phyloP scores from a whole-genome alignment of 1,140 invertebrate genomes.

The Scylla paramamosain region DNA sequence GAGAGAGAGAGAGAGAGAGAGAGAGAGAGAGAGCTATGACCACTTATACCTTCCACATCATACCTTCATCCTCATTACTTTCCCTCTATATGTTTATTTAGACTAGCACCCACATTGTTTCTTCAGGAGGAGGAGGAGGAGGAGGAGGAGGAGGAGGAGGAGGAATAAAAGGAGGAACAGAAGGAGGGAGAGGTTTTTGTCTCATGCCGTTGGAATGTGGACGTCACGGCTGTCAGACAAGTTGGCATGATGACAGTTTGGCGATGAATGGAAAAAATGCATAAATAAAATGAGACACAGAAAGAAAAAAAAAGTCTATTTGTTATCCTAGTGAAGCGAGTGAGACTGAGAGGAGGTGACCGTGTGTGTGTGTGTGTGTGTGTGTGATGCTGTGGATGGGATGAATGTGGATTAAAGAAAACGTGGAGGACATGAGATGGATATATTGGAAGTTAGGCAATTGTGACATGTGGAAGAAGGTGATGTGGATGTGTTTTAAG shows the following conservation, averaged over 20 bases:
- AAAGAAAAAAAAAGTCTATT: background rate
- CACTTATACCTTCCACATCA: background rate
- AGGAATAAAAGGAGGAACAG: background rate
- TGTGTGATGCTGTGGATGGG: no score
- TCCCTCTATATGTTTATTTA: background rate
- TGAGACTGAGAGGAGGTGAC: background rate
- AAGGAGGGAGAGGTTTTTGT: background rate
- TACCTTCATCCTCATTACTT: no score
- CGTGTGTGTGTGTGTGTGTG: no score
- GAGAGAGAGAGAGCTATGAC: constrained; percentile 28
- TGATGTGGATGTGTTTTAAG: no score
- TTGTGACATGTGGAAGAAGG: no score
- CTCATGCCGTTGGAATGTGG: constrained; percentile 14
- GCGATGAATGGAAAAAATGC: constrained; percentile 15
- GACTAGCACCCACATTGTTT: background rate
- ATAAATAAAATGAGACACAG: background rate
- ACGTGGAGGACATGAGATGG: no score
- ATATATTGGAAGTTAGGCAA: no score
- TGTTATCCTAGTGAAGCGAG: background rate
- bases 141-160: background rate
- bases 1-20: constrained; percentile 48
- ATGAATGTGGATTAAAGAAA: no score
- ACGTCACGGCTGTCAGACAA: constrained; percentile 47
- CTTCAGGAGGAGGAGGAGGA: background rate
- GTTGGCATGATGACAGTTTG: constrained; percentile 49